Evolutionary conservation across 2,113 vertebrate genomes (phyloP).

Genomic region (Ellobius talpinus): DNA sequence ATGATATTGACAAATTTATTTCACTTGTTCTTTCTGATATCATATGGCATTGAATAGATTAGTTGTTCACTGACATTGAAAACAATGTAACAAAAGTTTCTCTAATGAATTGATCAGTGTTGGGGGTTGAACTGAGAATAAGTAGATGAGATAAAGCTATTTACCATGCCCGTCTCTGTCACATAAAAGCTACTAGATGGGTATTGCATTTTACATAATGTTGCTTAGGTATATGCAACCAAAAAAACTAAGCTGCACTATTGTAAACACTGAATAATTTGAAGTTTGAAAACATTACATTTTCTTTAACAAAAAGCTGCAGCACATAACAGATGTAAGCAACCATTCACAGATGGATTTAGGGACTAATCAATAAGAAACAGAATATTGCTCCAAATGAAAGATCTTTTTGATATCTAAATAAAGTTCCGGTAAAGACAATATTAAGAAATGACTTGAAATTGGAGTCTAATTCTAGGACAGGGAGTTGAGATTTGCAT

Average conservation of each 20-base stretch:
- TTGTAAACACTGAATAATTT: background rate
- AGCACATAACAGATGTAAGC: background rate
- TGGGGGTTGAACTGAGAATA: background rate
- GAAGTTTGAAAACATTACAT: background rate
- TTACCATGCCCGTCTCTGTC: background rate
- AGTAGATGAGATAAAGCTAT: background rate
- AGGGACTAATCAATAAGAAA: background rate
- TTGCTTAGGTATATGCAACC: background rate
- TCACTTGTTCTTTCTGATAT: background rate
- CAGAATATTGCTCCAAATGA: background rate
- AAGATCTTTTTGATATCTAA: slow-evolving; percentile 12
- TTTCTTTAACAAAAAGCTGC: background rate
- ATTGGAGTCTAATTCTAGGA: slow-evolving; percentile 25
- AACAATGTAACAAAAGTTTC: background rate
- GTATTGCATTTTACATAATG: background rate
- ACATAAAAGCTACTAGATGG: background rate
- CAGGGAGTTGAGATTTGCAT: background rate
- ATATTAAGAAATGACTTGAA: background rate
- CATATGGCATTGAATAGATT: background rate
- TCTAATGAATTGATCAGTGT: background rate
- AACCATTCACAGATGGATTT: background rate
- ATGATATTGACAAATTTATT: background rate
- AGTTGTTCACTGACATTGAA: background rate
- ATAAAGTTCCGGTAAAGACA: background rate
- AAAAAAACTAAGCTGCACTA: background rate